Conservation (phyloP, 2,888 invertebrate genomes). For the Ceratothoa steindachneri region DNA sequence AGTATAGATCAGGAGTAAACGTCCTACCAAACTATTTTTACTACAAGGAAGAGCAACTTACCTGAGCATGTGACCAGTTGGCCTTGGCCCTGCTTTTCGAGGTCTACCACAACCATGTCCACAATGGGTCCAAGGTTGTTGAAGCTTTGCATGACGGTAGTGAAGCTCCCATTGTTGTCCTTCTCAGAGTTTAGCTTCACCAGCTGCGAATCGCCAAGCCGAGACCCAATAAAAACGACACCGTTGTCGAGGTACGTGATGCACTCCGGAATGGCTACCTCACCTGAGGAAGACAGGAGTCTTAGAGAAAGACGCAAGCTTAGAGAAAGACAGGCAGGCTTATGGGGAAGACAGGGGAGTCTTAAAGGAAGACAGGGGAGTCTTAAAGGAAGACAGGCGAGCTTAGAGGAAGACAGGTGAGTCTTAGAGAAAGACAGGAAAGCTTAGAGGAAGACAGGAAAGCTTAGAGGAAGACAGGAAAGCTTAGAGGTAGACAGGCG, state of each 20-base stretch:
- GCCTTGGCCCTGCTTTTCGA: slow-evolving; percentile 94
- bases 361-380: slow-evolving; percentile 21
- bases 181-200: slow-evolving; percentile 79
- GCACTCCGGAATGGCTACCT: slow-evolving; percentile 91
- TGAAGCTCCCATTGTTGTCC: slow-evolving; percentile 82
- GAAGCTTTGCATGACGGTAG: slow-evolving; percentile 91
- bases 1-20: no score
- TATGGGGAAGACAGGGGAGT: slow-evolving; percentile 20
- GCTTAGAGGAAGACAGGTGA: no score
- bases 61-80: slow-evolving; percentile 97
- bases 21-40: no score
- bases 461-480: no score
- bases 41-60: no score
- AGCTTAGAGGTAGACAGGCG: no score
- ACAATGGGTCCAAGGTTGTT: slow-evolving; percentile 96
- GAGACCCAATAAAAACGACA: slow-evolving; percentile 91
- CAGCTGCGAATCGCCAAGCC: slow-evolving; percentile 93
- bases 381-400: slow-evolving; percentile 21
- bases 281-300: slow-evolving; percentile 65
- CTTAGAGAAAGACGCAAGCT: no score
- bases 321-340: no score
- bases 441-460: no score
- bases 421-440: no score
- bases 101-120: slow-evolving; percentile 95
- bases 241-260: slow-evolving; percentile 98